Evolutionary conservation across 2,113 vertebrate genomes (phyloP), one percentile per base, ranked within the genome.

Genomic region (Zeus faber): DNA sequence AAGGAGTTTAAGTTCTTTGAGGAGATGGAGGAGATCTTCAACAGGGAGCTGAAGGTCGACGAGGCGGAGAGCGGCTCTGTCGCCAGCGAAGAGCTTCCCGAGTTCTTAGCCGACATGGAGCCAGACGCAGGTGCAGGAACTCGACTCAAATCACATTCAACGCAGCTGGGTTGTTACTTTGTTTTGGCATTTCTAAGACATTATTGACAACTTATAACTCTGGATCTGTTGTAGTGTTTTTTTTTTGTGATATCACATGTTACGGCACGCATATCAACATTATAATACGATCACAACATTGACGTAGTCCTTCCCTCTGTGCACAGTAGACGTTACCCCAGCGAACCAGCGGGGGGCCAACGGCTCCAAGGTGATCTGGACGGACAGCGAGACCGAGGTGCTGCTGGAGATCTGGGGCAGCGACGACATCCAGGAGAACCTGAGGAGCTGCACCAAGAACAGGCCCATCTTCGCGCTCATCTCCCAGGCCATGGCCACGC

Each of bases 381-480:
- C 72, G 1, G 85, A 89, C 14, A 40, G 62, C 10, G 87, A 89
- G 74, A 88, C 87, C 0, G 44, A 82, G 54, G 57, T 77, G 24
- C 83, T 89, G 5, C 73, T 89, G 58, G 65, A 79, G 13, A 60
- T 89, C 6, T 89, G 87, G 87, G 85, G 86, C 4, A 86, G 80
- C 6, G 72, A 84, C 14, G 72, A 66, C 3, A 68, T 88, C 44
- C 87, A 89, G 74, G 70, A 82, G 58, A 83, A 65, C 40, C 18
- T 89, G 61, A 87, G 79, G 66, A 43, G 83, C 59, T 79, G 72
- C 48, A 78, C 80, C 39, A 88, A 86, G 64, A 87, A 85, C 80
- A 87, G 74, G 68, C 83, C 81, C 59, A 76, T 86, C 62, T 88
- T 83, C 58, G 53, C 74, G 41, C 83, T 86, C 72, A 81, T 88